Conservation (phyloP, 2,113 vertebrate genomes). For the Hemibagrus wyckioides region DNA sequence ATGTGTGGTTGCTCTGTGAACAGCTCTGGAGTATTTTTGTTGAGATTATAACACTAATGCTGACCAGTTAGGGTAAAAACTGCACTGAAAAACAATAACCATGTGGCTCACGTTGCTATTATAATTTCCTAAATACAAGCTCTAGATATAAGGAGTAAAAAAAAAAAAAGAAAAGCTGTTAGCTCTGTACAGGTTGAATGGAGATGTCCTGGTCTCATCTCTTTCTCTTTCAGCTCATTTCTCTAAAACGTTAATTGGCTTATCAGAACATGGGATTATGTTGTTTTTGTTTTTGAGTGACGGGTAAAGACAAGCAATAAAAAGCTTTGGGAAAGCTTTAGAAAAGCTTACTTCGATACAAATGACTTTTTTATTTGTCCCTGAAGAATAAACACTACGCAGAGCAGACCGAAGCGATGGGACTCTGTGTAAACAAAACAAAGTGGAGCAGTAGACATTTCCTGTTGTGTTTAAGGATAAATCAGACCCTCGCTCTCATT, state of each 20-base stretch:
- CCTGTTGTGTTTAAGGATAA: constrained; percentile 36
- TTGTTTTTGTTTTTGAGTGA: not conserved
- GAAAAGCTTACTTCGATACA: not conserved
- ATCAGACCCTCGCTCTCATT: constrained; percentile 24
- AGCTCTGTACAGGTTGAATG: not conserved
- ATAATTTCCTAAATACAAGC: not conserved
- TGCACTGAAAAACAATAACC: not conserved
- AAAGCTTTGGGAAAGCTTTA: not conserved
- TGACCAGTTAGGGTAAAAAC: not conserved
- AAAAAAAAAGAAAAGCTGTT: not conserved
- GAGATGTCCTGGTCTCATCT: not conserved
- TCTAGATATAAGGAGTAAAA: not conserved
- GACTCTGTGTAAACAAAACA: constrained; percentile 9
- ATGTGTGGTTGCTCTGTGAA: not conserved
- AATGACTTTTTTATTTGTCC: not conserved
- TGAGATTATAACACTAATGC: not conserved
- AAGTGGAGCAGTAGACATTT: constrained; percentile 36
- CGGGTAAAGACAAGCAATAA: not conserved
- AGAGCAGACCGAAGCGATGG: not conserved
- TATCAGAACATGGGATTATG: constrained; percentile 18
- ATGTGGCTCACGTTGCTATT: not conserved
- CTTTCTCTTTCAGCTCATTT: not conserved
- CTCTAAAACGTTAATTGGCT: constrained; percentile 28
- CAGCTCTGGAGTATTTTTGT: not conserved
- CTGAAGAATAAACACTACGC: not conserved